A percentile compares a stretch with the other conserved stretches of the same genome.
These are phyloP conservation scores for Rhopalosiphum maidis DNA, from an alignment of 1,140 invertebrate species.

Conservation along the genomic window DNA sequence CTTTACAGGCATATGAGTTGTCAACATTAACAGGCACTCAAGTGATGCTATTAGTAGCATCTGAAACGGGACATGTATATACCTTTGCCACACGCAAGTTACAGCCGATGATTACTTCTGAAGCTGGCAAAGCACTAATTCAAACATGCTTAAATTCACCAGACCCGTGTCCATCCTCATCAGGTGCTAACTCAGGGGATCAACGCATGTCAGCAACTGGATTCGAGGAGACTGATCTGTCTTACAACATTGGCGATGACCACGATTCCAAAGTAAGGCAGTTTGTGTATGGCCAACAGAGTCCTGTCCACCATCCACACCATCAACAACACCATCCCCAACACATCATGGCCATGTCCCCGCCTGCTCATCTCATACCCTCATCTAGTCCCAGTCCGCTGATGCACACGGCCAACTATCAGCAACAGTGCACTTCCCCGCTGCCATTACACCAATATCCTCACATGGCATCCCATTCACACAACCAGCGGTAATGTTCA, in stretches of 20 bases:
- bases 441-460: constrained; percentile 68
- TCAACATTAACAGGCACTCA: constrained; percentile 99
- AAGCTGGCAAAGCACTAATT: constrained; percentile 97
- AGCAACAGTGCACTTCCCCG: constrained; percentile 69
- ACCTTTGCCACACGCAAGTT: constrained; percentile 99
- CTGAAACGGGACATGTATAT: constrained; percentile 98
- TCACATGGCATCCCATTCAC: constrained; percentile 71
- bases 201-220: constrained; percentile 98
- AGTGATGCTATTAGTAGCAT: constrained; percentile 95
- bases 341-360: constrained; percentile 69
- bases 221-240: constrained; percentile 97
- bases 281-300: constrained; percentile 76
- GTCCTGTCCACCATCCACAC: constrained; percentile 70
- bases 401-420: constrained; percentile 64
- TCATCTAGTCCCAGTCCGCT: constrained; percentile 68
- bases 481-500: constrained; percentile 75
- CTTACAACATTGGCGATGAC: constrained; percentile 93
- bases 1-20: constrained; percentile 93
- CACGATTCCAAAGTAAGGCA: constrained; percentile 92
- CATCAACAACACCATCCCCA: constrained; percentile 65
- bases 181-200: constrained; percentile 72
- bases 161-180: constrained; percentile 80
- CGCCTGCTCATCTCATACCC: constrained; percentile 69
- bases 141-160: constrained; percentile 98
- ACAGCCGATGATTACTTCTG: constrained; percentile 99